phyloP scores from a whole-genome alignment of 2,888 invertebrate species.

The Brenthis daphne region DNA sequence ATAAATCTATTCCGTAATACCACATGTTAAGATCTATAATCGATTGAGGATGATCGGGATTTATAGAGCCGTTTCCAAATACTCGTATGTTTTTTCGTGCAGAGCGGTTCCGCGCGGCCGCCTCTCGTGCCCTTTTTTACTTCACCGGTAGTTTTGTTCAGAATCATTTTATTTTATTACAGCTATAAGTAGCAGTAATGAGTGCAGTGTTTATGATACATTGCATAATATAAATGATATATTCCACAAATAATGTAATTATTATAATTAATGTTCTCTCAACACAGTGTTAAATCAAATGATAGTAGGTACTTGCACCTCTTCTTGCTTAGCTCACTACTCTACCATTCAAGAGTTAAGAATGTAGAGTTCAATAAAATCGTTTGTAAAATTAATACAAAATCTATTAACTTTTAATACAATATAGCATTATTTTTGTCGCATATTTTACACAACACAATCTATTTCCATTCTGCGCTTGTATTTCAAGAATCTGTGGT shows the following conservation, averaged over 20 bases:
- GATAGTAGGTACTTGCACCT: too few species aligned
- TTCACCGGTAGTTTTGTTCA: slow-evolving; percentile 22
- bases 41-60: neutral
- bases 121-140: slow-evolving; percentile 22
- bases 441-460: too few species aligned
- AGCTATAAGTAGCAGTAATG: slow-evolving; percentile 30
- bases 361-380: too few species aligned
- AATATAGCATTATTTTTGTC: too few species aligned
- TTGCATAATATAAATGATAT: slow-evolving; percentile 6
- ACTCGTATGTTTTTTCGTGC: slow-evolving; percentile 19
- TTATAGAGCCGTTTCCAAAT: neutral
- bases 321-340: too few species aligned
- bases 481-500: too few species aligned
- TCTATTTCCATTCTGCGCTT: too few species aligned
- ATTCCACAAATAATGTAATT: slow-evolving; percentile 2
- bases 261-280: slow-evolving; percentile 7
- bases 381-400: too few species aligned
- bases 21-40: slow-evolving; percentile 4
- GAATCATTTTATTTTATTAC: slow-evolving; percentile 32
- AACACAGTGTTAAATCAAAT: neutral
- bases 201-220: slow-evolving; percentile 17
- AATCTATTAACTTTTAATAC: too few species aligned
- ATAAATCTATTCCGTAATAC: neutral
- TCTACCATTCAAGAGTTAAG: too few species aligned
- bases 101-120: slow-evolving; percentile 32